Base-by-base conservation (phyloP, 2,888 invertebrate species). In the Hoplodrina ambigua region DNA sequence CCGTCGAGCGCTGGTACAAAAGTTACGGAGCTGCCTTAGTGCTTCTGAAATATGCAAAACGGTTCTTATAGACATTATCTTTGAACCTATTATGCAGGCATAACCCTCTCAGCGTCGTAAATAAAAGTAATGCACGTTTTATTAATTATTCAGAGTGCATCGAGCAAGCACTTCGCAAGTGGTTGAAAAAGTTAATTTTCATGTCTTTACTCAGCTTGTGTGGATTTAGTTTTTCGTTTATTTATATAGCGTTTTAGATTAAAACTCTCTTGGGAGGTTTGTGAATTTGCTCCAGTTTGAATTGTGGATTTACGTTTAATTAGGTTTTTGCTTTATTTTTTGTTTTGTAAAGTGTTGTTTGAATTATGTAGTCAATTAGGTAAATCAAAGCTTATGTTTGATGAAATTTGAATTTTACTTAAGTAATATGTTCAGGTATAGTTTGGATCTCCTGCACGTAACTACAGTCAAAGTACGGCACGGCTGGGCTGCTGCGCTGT, bases 101-200 rank as follows among this genome's bases (percentile, higher is more conserved):
- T 78, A 72, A 77, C 78, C 77, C 64, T 77, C 80, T 69, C 58
- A 69, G 67, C 73, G 61, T 61, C 55, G 63, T 81, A 83, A 83
- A 84, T 85, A 86, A 80, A 82, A 82, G 80, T 83, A 82, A 83
- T 84, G 82, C 78, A 83, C 82, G 78, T 83, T 83, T 81, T 82
- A 87, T 88, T 89, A 87, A 89, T 89, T 86, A 89, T 87, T 88
- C 86, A 85, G 83, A 88, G 87, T 86, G 88, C 84, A 87, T 84
- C 76, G 72, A 80, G 77, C 69, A 78, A 83, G 81, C 78, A 80
- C 72, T 84, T 75, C 66, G 71, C 72, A 58, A 69, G 67, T 60
- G 64, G 67, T 78, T 69, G 76, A 76, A 77, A 80, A 83, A 81
- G 80, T 82, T 72, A 75, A 79, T 70, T 80, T 75, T 70, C 62